These are phyloP conservation scores for Psix sp. DNA, from an alignment of 1,140 invertebrate species.

Conservation along the genomic window DNA sequence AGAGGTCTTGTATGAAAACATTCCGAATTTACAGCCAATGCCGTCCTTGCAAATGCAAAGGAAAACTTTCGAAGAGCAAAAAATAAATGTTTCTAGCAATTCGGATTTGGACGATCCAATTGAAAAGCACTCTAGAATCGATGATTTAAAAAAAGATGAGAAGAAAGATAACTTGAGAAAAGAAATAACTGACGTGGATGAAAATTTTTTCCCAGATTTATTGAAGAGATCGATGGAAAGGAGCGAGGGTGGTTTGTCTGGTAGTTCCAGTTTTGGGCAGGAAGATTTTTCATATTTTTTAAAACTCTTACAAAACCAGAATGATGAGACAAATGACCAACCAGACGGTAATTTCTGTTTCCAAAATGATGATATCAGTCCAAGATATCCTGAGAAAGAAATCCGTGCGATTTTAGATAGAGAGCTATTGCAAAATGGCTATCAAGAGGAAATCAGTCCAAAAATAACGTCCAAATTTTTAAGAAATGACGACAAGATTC, in stretches of 20 bases:
- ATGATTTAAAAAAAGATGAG: constrained; percentile 63
- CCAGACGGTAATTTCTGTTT: constrained; percentile 6
- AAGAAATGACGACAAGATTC: constrained; percentile 26
- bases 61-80: constrained; percentile 70
- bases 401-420: constrained; percentile 66
- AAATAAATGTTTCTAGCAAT: constrained; percentile 70
- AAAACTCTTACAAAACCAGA: constrained; percentile 70
- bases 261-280: constrained; percentile 72
- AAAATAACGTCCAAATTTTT: constrained; percentile 45
- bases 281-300: constrained; percentile 75
- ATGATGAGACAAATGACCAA: constrained; percentile 49
- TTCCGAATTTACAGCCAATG: constrained; percentile 46
- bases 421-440: constrained; percentile 55
- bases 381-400: constrained; percentile 69
- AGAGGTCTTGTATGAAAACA: constrained; percentile 65
- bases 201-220: constrained; percentile 72
- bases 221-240: constrained; percentile 68
- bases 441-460: constrained; percentile 16
- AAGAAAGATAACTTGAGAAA: constrained; percentile 72
- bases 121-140: constrained; percentile 71
- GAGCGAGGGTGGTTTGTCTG: constrained; percentile 66
- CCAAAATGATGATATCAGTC: constrained; percentile 41
- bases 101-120: constrained; percentile 74
- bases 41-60: constrained; percentile 67
- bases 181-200: constrained; percentile 75